These are phyloP conservation scores for Neoniphon sammara DNA, from an alignment of 2,797 vertebrate genomes.

Conservation along the genomic window DNA sequence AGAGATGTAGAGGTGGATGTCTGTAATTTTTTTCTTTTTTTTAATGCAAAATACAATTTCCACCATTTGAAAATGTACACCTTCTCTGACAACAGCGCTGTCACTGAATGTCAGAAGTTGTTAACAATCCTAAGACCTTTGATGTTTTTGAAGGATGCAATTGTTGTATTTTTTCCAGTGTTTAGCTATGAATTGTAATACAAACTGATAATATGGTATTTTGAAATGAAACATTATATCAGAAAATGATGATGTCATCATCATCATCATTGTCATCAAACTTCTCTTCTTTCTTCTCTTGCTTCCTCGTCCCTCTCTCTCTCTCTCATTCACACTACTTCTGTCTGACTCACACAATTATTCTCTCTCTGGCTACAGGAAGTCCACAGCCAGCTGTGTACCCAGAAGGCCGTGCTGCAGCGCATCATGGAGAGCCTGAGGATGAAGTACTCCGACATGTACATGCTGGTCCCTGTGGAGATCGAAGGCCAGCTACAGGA, in stretches of 20 bases:
- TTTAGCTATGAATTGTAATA: too few relatives aligned
- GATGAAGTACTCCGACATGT: conserved; percentile 87
- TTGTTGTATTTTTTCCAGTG: neutral
- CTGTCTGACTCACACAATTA: neutral
- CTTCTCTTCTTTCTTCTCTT: neutral
- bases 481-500: conserved; percentile 83
- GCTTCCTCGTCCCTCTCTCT: neutral
- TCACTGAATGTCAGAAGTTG: too few relatives aligned
- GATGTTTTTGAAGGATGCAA: too few relatives aligned
- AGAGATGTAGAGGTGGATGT: neutral
- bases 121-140: too few relatives aligned
- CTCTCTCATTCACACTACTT: neutral
- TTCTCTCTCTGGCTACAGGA: conserved; percentile 77
- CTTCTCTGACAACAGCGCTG: too few relatives aligned
- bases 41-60: too few relatives aligned
- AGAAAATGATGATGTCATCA: too few relatives aligned
- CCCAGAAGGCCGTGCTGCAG: conserved; percentile 85
- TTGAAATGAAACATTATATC: too few relatives aligned
- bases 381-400: conserved; percentile 81
- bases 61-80: too few relatives aligned
- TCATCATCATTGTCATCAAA: neutral
- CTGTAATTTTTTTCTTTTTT: too few relatives aligned
- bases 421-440: conserved; percentile 85
- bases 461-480: conserved; percentile 85
- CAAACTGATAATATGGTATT: too few relatives aligned